phyloP scores from a whole-genome alignment of 2,797 vertebrate species.

The Lepilemur septentrionalis region DNA sequence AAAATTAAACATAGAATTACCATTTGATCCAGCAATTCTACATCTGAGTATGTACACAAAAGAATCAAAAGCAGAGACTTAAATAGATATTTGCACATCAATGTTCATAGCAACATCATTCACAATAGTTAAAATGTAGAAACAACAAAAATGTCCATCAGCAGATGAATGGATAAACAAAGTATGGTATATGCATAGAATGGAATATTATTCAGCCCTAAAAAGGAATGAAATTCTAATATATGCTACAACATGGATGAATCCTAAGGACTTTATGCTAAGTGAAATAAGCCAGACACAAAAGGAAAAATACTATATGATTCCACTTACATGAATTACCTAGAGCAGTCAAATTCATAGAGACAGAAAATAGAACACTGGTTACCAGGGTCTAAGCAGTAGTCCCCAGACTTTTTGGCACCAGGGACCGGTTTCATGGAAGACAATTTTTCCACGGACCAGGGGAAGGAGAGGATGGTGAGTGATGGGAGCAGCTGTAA shows the following conservation, averaged over 20 bases:
- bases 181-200: neutral
- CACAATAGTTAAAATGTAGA: neutral
- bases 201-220: neutral
- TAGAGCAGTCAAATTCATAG: neutral
- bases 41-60: neutral
- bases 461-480: too few species aligned
- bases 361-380: neutral
- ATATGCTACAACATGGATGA: neutral
- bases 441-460: too few species aligned
- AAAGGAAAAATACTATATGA: neutral
- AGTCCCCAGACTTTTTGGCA: too few species aligned
- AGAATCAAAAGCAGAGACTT: neutral
- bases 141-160: neutral
- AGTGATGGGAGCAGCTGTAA: too few species aligned
- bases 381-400: neutral
- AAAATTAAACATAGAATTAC: neutral
- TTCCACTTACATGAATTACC: neutral
- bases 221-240: neutral
- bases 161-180: neutral
- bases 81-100: neutral
- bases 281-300: neutral
- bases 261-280: neutral
- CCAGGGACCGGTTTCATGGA: too few species aligned
- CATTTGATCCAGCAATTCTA: neutral
- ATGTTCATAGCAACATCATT: neutral